Evolutionary conservation across 2,113 vertebrate species (phyloP).

Genomic region (Hippopotamus amphibius): DNA sequence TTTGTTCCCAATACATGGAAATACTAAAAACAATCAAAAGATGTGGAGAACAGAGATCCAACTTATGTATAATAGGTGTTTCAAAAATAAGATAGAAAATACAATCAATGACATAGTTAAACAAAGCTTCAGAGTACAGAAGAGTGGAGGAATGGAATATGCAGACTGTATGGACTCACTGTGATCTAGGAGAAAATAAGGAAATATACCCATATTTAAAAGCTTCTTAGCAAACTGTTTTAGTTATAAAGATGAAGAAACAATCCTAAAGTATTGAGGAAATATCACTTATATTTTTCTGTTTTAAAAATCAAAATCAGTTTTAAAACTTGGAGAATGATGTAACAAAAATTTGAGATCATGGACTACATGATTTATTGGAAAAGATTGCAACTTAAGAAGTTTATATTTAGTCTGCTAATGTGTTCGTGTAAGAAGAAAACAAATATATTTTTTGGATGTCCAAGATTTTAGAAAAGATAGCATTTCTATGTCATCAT

Average conservation of each 20-base stretch:
- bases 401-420: neutral
- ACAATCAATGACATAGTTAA: neutral
- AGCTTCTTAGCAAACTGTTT: neutral
- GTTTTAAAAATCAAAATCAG: slow-evolving; percentile 4
- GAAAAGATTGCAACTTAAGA: neutral
- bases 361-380: neutral
- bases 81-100: neutral
- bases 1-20: neutral
- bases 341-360: neutral
- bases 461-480: neutral
- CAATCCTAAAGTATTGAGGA: neutral
- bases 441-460: neutral
- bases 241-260: neutral
- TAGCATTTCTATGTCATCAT: neutral
- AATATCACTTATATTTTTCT: neutral
- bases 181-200: neutral
- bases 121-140: neutral
- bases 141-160: too few species aligned
- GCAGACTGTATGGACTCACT: neutral
- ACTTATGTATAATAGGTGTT: neutral
- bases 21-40: neutral
- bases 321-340: neutral
- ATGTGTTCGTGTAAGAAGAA: neutral
- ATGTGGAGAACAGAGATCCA: neutral
- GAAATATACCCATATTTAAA: neutral